Base-by-base conservation (phyloP, 2,113 vertebrate genomes). In the Peucedramus taeniatus region DNA sequence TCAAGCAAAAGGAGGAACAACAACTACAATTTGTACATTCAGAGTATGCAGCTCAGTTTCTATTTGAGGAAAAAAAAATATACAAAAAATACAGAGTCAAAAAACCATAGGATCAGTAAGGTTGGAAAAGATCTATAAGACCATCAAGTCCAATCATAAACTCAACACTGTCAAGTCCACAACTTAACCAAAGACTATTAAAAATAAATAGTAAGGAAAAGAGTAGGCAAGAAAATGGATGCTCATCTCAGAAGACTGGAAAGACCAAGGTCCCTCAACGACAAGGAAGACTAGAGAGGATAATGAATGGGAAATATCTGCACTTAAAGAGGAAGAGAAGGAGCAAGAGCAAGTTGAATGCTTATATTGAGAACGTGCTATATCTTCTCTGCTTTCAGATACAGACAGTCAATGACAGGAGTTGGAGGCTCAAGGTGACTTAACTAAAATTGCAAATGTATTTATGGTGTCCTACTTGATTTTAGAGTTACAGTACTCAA, bases 281-380 rank as follows among this genome's bases (percentile, higher is more conserved):
- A 56, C 24, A 44, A 74, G 8, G 11, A 65, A 17, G 16, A 27
- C 6, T 31, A 37, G 26, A 65, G 9, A 44, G 18, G 3, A 33
- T 35, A 81, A 60, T n/a, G 10, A 74, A 33, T 71, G 39, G 79
- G 56, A 82, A 82, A 75, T 57, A 68, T 22, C 24, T 84, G 18
- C 21, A 13, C 6, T 27, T 65, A 20, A 0, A 71, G 16, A n/a
- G 5, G 7, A 31, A 15, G 4, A 78, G 35, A 63, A 93, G 31
- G 4, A 65, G 5, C 0, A 1, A 74, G 19, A 74, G 26, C 1
- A 3, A 57, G 0, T 10, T 44, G 10, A 70, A 24, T 26, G 11
- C 9, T 20, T 71, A 2, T 37, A 14, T 39, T 15, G 30, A 64
- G 53, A 7, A 33, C 40, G 40, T 61, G 5, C 28, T 75, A 0